phyloP scores from a whole-genome alignment of 2,797 vertebrate species.

The Psittacula echo region DNA sequence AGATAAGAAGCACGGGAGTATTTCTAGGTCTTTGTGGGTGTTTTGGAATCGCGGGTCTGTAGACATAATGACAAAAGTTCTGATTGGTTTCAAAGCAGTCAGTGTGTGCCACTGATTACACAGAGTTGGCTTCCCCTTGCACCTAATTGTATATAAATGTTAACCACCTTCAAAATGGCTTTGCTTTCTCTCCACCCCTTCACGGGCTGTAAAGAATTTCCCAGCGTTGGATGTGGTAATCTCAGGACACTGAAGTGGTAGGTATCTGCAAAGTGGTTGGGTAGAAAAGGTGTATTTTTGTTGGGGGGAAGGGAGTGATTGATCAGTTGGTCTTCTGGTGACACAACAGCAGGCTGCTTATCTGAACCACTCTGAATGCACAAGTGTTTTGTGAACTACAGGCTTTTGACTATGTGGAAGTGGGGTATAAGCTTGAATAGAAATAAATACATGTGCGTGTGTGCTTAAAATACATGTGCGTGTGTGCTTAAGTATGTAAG shows the following conservation, averaged over 20 bases:
- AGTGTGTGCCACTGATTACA: not conserved
- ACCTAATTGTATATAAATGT: not conserved
- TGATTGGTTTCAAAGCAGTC: not conserved
- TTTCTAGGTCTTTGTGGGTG: not conserved
- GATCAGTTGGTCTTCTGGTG: not conserved
- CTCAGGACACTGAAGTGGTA: not conserved
- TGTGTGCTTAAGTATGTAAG: not conserved
- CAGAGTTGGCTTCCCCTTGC: not conserved
- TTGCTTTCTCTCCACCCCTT: not conserved
- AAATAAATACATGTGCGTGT: not conserved
- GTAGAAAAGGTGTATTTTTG: not conserved
- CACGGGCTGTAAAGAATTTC: not conserved
- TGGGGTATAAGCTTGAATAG: not conserved
- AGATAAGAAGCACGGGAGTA: not conserved
- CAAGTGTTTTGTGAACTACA: not conserved
- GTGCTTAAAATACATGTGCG: not conserved
- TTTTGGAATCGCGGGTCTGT: not conserved
- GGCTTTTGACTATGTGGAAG: not conserved
- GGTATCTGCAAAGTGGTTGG: not conserved
- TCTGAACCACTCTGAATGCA: not conserved
- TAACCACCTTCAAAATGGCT: not conserved
- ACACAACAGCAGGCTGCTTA: not conserved
- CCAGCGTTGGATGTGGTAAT: not conserved
- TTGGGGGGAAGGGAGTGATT: not conserved
- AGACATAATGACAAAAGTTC: not conserved